Evolutionary conservation across 2,888 invertebrate species (phyloP), one percentile per base, ranked within the genome.

Genomic region (Ophion ellenae): DNA sequence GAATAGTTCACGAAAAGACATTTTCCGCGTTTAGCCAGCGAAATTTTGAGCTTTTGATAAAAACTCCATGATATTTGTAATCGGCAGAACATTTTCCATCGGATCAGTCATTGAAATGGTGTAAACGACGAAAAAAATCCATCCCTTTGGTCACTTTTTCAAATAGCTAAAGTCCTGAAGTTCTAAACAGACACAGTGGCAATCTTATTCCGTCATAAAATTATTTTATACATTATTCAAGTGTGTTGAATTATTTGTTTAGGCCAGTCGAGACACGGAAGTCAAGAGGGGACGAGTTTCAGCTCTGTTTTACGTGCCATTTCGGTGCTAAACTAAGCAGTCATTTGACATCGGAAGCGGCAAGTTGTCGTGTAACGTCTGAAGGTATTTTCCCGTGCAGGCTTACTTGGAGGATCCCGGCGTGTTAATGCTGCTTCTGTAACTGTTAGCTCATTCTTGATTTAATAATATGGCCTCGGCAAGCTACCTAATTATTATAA

Each of bases 401-500:
- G 59, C 71, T 85, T 80, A 63, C 76, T 70, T 20, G 32, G 61
- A n/a, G 57, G 70, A 77, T 69, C 76, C 73, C 40, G 20, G 53
- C 61, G 57, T 57, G 69, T 63, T 74, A 63, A 81, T 79, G 74
- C 53, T 66, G 57, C 80, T 75, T 57, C 63, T 81, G 66, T 47
- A 45, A 76, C 81, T 83, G 77, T 53, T 81, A 66, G 69, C 81
- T 81, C 81, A 75, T 86, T 81, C 74, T 78, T 83, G 83, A 83
- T 86, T 86, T 83, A 81, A 83, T 86, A 86, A 86, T 78, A 80
- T 47, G 40, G 64, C 61, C 53, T 57, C 36, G 77, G 71, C 57
- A 77, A 77, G 59, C 63, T 73, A 86, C 79, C 77, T 86, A 86
- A 86, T 86, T 86, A 83, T 86, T 83, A 86, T 81, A 86, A 86